These are phyloP conservation scores for Lamprologus sp. DNA, from an alignment of 2,113 vertebrate species.

Conservation along the genomic window DNA sequence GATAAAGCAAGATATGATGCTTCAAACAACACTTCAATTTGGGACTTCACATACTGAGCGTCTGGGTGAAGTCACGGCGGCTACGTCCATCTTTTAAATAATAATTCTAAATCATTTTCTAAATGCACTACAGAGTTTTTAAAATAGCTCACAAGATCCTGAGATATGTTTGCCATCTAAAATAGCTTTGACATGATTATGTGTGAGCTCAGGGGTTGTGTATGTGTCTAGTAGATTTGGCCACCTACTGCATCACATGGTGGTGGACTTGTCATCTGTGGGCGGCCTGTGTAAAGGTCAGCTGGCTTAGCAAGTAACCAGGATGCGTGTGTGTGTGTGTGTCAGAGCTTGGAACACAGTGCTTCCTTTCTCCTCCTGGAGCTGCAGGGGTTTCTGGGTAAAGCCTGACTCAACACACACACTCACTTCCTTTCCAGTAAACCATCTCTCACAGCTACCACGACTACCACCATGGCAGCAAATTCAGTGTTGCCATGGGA, in stretches of 20 bases:
- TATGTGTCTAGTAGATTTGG: background rate
- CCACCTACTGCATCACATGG: conserved; percentile 41
- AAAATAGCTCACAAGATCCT: background rate
- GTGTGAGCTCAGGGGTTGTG: background rate
- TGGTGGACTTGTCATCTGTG: conserved; percentile 40
- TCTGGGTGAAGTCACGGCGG: background rate
- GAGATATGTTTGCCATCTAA: background rate
- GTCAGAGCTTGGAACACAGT: conserved; percentile 60
- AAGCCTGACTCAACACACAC: conserved; percentile 62
- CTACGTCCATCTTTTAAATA: background rate
- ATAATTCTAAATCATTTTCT: background rate
- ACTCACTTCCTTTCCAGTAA: conserved; percentile 58
- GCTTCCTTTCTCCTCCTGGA: conserved; percentile 46
- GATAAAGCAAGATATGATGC: background rate
- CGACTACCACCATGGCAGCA: conserved; percentile 30
- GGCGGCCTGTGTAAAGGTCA: conserved; percentile 65
- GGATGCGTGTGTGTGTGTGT: conserved; percentile 1
- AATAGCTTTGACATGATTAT: background rate
- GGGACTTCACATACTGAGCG: background rate
- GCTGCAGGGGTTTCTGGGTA: conserved; percentile 50
- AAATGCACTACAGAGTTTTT: background rate
- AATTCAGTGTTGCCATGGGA: conserved; percentile 39
- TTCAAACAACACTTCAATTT: background rate
- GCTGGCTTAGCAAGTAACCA: conserved; percentile 45
- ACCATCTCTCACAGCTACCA: conserved; percentile 27